Conservation (phyloP, 2,113 vertebrate species). For the Percopsis transmontana region DNA sequence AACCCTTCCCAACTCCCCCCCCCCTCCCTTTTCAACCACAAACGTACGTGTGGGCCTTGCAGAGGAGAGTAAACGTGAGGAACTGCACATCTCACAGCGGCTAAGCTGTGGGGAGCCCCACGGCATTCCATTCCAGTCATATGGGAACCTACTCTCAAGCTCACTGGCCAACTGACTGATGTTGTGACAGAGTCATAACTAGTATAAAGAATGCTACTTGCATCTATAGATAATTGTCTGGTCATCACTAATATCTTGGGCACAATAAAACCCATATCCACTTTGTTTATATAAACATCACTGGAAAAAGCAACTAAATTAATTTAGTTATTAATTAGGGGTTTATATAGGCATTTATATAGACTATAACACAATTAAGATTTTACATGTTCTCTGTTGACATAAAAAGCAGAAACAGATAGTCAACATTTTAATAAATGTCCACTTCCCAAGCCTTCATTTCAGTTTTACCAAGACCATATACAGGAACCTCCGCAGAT, state of each 20-base stretch:
- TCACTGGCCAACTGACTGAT: slow-evolving; percentile 27
- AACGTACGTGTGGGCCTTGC: background rate
- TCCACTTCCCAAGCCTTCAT: background rate
- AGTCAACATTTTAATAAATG: background rate
- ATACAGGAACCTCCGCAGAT: background rate
- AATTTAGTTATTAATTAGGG: no score
- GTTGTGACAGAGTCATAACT: slow-evolving; percentile 39
- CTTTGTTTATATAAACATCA: no score
- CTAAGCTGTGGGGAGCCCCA: slow-evolving; percentile 18
- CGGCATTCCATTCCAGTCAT: slow-evolving; percentile 9
- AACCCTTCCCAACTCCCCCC: slow-evolving; percentile 14
- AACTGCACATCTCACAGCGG: slow-evolving; percentile 61
- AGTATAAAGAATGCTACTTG: background rate
- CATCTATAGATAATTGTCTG: no score
- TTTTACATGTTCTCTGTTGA: no score
- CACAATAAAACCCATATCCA: no score
- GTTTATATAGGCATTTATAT: no score
- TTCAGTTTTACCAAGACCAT: background rate
- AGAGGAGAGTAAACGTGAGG: slow-evolving; percentile 64
- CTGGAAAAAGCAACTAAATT: no score
- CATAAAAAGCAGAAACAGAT: no score
- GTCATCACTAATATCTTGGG: no score
- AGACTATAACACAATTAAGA: no score
- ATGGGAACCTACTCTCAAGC: slow-evolving; percentile 2
- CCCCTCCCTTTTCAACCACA: slow-evolving; percentile 4